A percentile compares a stretch with the other conserved stretches of the same genome.
These are phyloP conservation scores for Alectura lathami DNA, from an alignment of 2,113 vertebrate genomes.

Conservation along the genomic window DNA sequence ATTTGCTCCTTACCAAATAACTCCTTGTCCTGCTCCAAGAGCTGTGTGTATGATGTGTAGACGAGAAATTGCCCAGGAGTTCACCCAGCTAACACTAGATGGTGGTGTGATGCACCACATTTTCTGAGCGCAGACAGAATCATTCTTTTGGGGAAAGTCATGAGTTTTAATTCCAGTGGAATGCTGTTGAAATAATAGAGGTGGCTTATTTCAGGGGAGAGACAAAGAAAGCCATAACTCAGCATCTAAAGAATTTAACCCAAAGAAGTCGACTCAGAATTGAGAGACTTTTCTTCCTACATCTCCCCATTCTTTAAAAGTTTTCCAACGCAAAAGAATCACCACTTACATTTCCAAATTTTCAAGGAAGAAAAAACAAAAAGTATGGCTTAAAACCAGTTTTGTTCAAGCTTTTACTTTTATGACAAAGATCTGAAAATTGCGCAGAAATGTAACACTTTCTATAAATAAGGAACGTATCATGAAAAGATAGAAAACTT, in stretches of 20 bases:
- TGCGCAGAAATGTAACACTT: background rate
- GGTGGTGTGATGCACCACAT: background rate
- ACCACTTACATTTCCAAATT: background rate
- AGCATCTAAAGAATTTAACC: background rate
- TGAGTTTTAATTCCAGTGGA: background rate
- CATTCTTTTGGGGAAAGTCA: background rate
- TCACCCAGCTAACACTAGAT: slow-evolving; percentile 10
- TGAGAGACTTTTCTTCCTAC: background rate
- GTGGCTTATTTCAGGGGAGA: background rate
- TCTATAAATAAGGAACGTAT: background rate
- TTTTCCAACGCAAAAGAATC: background rate
- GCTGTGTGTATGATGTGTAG: too few species aligned
- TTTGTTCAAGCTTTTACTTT: background rate
- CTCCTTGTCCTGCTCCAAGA: background rate
- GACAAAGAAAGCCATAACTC: background rate
- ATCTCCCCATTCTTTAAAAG: background rate
- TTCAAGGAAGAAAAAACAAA: background rate
- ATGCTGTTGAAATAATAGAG: background rate
- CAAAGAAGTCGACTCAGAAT: background rate
- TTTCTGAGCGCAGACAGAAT: background rate
- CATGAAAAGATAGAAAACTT: background rate
- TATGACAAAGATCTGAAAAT: background rate
- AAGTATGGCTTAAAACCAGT: background rate
- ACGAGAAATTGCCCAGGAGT: background rate
- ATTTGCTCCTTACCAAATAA: background rate